Evolutionary conservation across 2,888 invertebrate genomes (phyloP), one percentile per base, ranked within the genome.

Genomic region (Meiosimyza platycephala): DNA sequence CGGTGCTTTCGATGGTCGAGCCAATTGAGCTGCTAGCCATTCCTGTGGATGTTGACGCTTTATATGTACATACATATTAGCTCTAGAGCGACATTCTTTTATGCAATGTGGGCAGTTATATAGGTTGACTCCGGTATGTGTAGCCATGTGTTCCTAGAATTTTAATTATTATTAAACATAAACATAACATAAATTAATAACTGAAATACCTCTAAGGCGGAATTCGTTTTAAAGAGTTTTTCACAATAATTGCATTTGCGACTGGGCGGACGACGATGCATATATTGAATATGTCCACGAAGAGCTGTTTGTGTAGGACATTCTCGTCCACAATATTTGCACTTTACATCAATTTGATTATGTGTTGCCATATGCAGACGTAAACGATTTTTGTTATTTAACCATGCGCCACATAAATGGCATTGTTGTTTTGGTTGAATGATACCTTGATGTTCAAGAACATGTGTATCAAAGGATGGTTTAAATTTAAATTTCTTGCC

Each of bases 31-130:
- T 54, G 72, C 74, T 63, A 71, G 84, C 85, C 85, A 86, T 64
- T 86, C 84, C 15, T 79, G 79, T 0, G 83, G 82, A 79, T 87
- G 86, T 69, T 81, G 80, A 74, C 85, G 84, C 74, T 86, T 86
- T 48, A 84, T 81, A 80, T 87, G 86, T 12, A 85, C 83, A 76
- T 86, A 85, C 83, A 86, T 85, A 76, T 86, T 86, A n/a, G 85
- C 85, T 72, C 83, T 83, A 3, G 85, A 85, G 74, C 85, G 86
- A 67, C 86, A 87, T 13, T 85, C 85, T 76, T 84, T 83, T 1
- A 84, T 78, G 69, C 86, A 87, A 74, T 85, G 85, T 0, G 79
- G 80, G 67, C 86, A 87, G 11, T 82, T 82, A 59, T 87, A 87
- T 51, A 87, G 71, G 72, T 83, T 83, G 57, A 85, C 82, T 50